Evolutionary conservation across 1,140 invertebrate genomes (phyloP).

Genomic region (Tribolium madens): DNA sequence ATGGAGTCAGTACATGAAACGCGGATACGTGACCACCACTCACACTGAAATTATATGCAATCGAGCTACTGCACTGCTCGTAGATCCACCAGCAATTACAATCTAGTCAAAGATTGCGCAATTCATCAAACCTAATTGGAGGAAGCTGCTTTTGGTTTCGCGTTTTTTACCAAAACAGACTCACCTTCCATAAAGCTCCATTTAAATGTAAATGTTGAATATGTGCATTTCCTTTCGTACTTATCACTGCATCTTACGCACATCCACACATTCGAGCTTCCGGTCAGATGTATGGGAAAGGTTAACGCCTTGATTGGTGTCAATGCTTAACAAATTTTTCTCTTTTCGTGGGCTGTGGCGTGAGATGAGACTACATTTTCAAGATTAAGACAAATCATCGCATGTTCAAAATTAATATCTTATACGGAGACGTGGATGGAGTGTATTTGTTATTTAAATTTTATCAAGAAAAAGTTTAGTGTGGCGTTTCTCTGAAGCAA

Average conservation of each 20-base stretch:
- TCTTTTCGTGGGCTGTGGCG: constrained; percentile 9
- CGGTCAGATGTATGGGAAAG: constrained; percentile 39
- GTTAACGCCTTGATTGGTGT: constrained; percentile 39
- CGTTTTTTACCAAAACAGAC: constrained; percentile 11
- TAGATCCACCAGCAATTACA: constrained; percentile 49
- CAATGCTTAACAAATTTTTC: constrained; percentile 21
- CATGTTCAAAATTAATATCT: constrained; percentile 37
- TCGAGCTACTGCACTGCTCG: constrained; percentile 49
- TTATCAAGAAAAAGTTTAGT: constrained; percentile 17
- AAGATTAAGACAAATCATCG: background rate
- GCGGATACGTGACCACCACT: constrained; percentile 52
- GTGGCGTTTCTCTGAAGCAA: background rate
- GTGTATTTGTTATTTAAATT: constrained; percentile 31
- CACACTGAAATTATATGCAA: constrained; percentile 52
- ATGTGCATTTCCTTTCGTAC: constrained; percentile 35
- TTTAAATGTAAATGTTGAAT: constrained; percentile 37
- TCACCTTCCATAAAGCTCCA: background rate
- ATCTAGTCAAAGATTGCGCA: constrained; percentile 10
- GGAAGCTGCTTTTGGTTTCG: background rate
- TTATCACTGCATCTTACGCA: constrained; percentile 24
- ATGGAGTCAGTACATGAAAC: constrained; percentile 52
- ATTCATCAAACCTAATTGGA: constrained; percentile 18
- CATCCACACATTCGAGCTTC: constrained; percentile 33
- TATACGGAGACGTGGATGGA: background rate
- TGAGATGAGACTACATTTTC: constrained; percentile 13